Conservation (phyloP, 2,113 vertebrate genomes). For the Illadopsis cleaveri region DNA sequence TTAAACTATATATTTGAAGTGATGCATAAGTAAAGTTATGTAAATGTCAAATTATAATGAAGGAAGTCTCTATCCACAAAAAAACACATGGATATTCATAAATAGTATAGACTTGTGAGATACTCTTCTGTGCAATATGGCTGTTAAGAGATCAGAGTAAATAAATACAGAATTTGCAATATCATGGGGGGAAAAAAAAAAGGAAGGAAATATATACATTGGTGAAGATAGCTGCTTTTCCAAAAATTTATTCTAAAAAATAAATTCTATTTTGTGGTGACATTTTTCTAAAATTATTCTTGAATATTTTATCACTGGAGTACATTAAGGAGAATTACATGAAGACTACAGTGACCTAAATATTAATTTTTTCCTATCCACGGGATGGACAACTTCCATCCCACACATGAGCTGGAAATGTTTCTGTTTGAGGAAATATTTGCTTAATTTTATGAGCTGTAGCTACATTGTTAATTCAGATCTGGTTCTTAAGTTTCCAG, state of each 20-base stretch:
- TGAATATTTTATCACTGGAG: background rate
- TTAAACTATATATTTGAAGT: background rate
- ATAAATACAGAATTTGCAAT: background rate
- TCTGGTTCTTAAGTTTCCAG: conserved; percentile 43
- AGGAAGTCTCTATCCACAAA: background rate
- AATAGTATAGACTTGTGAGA: background rate
- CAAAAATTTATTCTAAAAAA: background rate
- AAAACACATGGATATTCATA: background rate
- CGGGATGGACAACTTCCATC: background rate
- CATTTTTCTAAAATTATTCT: background rate
- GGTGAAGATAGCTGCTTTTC: background rate
- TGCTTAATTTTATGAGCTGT: conserved; percentile 65
- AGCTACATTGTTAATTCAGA: conserved; percentile 60
- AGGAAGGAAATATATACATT: background rate
- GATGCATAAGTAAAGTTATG: background rate
- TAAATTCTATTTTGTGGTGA: background rate
- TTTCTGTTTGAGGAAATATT: conserved; percentile 45
- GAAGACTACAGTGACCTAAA: background rate
- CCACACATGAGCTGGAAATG: background rate
- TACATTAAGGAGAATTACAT: background rate
- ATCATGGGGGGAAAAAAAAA: too few species aligned
- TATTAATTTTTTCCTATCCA: background rate
- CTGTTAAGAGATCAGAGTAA: background rate
- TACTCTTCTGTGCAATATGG: background rate
- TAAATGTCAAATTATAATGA: background rate